Percentiles rank a stretch among this genome's conserved stretches.
phyloP scores from a whole-genome alignment of 2,888 invertebrate genomes.

The Meta bourneti region DNA sequence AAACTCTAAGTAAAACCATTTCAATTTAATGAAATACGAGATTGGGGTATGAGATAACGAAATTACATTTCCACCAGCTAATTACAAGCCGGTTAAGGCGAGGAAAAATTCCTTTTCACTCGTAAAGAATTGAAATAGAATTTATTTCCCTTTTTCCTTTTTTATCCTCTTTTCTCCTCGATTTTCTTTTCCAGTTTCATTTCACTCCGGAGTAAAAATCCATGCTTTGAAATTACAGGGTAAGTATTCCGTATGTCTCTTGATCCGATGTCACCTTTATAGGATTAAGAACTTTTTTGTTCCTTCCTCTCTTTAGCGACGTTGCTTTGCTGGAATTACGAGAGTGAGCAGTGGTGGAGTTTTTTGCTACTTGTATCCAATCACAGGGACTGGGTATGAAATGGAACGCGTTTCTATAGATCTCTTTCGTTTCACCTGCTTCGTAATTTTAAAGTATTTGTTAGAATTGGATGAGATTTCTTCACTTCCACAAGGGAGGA shows the following conservation, averaged over 20 bases:
- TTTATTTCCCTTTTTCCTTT: slow-evolving; percentile 21
- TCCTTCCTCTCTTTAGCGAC: slow-evolving; percentile 31
- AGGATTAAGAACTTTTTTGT: slow-evolving; percentile 56
- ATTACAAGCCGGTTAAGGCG: slow-evolving; percentile 28
- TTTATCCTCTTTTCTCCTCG: not conserved
- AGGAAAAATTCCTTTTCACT: slow-evolving; percentile 18
- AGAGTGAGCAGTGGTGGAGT: not conserved
- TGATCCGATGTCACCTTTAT: slow-evolving; percentile 67
- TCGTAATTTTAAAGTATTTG: too few relatives aligned
- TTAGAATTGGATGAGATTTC: too few relatives aligned
- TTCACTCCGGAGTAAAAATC: slow-evolving; percentile 32
- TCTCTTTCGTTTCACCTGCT: too few relatives aligned
- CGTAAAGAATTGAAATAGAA: slow-evolving; percentile 50
- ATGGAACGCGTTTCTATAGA: not conserved
- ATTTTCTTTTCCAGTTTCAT: slow-evolving; percentile 1
- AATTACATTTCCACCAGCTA: slow-evolving; percentile 57
- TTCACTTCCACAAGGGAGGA: too few relatives aligned
- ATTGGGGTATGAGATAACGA: slow-evolving; percentile 55
- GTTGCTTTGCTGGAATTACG: slow-evolving; percentile 53
- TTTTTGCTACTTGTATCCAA: slow-evolving; percentile 4
- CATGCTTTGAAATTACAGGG: slow-evolving; percentile 50
- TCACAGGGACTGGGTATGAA: not conserved
- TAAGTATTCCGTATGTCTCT: slow-evolving; percentile 58
- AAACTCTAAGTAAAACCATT: slow-evolving; percentile 14
- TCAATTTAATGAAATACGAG: slow-evolving; percentile 62